Conservation (phyloP, 92 coral and sea anemone species). For the Blastomussa wellsi region DNA sequence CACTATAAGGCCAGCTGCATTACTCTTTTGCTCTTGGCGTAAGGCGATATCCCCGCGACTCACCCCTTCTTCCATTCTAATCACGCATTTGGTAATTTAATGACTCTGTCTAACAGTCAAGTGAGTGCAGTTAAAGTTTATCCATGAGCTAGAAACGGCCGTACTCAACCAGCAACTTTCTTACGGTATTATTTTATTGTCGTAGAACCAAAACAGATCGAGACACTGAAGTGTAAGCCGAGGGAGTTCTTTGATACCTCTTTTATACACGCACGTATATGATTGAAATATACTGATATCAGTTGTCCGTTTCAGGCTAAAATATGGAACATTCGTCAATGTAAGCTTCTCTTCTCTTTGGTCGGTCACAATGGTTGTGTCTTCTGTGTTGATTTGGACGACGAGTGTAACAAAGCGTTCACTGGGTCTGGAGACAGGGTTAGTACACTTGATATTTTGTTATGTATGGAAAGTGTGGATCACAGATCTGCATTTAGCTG, state of each 20-base stretch:
- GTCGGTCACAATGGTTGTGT: constrained; percentile 92
- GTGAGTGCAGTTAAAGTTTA: too few relatives aligned
- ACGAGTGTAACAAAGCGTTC: constrained; percentile 75
- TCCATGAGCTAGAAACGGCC: too few relatives aligned
- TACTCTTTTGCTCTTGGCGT: too few relatives aligned
- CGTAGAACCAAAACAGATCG: not conserved
- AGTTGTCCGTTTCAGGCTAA: constrained; percentile 63
- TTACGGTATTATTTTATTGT: not conserved
- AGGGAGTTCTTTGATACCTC: too few relatives aligned
- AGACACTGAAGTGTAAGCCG: not conserved
- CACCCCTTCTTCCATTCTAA: too few relatives aligned
- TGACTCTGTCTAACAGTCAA: too few relatives aligned
- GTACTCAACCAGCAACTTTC: too few relatives aligned
- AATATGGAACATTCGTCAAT: constrained; percentile 95
- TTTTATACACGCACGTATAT: too few relatives aligned
- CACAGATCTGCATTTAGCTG: too few relatives aligned
- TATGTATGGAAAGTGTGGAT: not conserved
- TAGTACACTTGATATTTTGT: not conserved
- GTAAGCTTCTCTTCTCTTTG: constrained; percentile 76
- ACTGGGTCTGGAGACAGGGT: constrained; percentile 99
- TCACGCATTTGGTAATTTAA: too few relatives aligned
- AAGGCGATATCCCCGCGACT: too few relatives aligned
- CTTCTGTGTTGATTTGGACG: constrained; percentile 95
- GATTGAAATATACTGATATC: not conserved
- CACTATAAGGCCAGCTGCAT: too few relatives aligned